Evolutionary conservation across 2,888 invertebrate genomes (phyloP).

Genomic region (Electrophaes corylata): DNA sequence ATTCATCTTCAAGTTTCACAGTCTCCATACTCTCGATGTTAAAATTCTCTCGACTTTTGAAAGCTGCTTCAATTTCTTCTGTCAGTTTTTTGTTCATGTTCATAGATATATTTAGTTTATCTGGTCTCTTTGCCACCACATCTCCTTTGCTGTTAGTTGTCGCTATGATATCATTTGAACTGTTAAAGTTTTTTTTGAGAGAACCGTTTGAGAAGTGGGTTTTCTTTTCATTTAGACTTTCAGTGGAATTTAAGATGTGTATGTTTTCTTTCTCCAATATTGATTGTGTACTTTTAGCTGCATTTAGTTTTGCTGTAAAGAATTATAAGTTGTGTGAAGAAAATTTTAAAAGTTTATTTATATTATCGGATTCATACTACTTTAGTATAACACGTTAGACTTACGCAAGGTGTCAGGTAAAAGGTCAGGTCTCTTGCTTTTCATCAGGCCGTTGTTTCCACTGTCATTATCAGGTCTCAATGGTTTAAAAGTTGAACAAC

Average conservation of each 20-base stretch:
- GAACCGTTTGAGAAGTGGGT: constrained; percentile 64
- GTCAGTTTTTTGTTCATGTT: constrained; percentile 81
- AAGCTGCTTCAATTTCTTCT: constrained; percentile 76
- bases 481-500: constrained; percentile 77
- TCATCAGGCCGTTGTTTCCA: constrained; percentile 78
- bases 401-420: constrained; percentile 85
- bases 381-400: constrained; percentile 38
- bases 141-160: constrained; percentile 81
- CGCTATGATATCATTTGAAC: constrained; percentile 74
- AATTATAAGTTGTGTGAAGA: not conserved
- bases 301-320: constrained; percentile 70
- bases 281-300: constrained; percentile 77
- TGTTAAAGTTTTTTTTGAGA: constrained; percentile 69
- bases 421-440: constrained; percentile 84
- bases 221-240: constrained; percentile 74
- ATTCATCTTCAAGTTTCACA: constrained; percentile 74
- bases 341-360: not conserved
- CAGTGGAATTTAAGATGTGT: constrained; percentile 69
- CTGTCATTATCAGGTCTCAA: constrained; percentile 70
- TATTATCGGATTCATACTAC: not conserved
- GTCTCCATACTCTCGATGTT: constrained; percentile 80
- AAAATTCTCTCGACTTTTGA: constrained; percentile 69
- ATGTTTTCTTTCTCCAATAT: constrained; percentile 78
- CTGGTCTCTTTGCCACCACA: constrained; percentile 75
- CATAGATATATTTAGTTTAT: constrained; percentile 74